Conservation (phyloP, 23 tunicate species). For the Trididemnum clinides region DNA sequence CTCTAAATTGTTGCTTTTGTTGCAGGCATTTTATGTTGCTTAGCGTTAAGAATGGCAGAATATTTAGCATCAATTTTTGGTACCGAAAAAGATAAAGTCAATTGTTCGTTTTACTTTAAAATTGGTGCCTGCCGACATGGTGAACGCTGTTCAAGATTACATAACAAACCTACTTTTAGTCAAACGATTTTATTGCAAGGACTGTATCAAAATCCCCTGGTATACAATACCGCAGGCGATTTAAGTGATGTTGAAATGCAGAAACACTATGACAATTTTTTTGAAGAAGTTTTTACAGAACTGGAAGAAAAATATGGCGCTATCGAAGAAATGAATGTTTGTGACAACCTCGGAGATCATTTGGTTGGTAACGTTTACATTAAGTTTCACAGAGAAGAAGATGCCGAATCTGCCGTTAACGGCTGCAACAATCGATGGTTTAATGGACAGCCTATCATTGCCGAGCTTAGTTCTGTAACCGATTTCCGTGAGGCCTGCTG, state of each 20-base stretch:
- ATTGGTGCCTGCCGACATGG: conserved; percentile 99
- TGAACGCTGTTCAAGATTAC: conserved; percentile 91
- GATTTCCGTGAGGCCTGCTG: conserved; percentile 98
- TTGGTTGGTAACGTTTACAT: conserved; percentile 94
- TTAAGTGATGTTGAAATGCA: conserved; percentile 92
- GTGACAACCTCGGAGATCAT: conserved; percentile 97
- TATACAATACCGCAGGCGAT: conserved; percentile 68
- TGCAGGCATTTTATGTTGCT: no score
- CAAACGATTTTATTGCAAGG: conserved; percentile 93
- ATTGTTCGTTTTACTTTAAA: conserved; percentile 97
- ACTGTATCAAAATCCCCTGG: conserved; percentile 91
- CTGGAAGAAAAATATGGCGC: conserved; percentile 95
- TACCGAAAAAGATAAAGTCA: conserved; percentile 98
- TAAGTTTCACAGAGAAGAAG: conserved; percentile 94
- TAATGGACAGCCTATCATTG: conserved; percentile 85
- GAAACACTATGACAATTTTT: conserved; percentile 96
- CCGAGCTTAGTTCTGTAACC: conserved; percentile 93
- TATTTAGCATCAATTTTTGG: conserved; percentile 98
- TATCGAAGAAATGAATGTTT: conserved; percentile 98
- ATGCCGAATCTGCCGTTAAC: conserved; percentile 93
- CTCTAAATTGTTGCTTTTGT: no score
- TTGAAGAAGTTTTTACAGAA: conserved; percentile 95
- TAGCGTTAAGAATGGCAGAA: conserved; percentile 94
- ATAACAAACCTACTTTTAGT: conserved; percentile 98
- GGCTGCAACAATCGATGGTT: conserved; percentile 97